Base-by-base conservation (phyloP, 2,888 invertebrate species). In the Andricus quercusramuli region DNA sequence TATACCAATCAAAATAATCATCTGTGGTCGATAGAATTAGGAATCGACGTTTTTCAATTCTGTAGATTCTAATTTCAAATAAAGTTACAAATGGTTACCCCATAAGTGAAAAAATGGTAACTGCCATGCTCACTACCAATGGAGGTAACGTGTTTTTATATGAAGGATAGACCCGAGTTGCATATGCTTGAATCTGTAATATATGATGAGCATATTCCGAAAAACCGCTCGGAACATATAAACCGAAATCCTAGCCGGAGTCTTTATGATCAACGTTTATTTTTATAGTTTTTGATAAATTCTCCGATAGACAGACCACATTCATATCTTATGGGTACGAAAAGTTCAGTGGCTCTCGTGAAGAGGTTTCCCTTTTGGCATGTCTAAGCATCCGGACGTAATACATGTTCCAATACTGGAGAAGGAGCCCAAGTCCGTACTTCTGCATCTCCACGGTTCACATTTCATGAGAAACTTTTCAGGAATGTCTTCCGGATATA, bases 261-360 rank as follows among this genome's bases (percentile, higher is more conserved):
- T 80, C 82, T 87, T 85, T 85, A 85, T 67, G 84, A 81, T 82
- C 78, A 78, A 81, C 83, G 80, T 83, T 86, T 85, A 83, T 83
- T 82, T 85, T 84, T 80, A 84, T 84, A 79, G 83, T 81, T 84
- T 84, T 77, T 83, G 82, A 86, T 85, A 84, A 84, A 83, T 85
- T 81, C 80, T 81, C 64, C 77, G 78, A 79, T 81, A 47, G 65
- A 77, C 62, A 77, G 79, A 67, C 32, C 32, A 41, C 59, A 78
- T 78, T 78, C 29, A 66, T 62, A 62, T 78, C 51, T 62, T 47
- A 77, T 65, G 47, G 13, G 20, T 47, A 25, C 17, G 47, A 68
- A 47, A 68, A 68, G 44, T 68, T 47, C 47, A 68, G 68, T 68
- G 29, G 68, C 47, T 47, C 47, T 47, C 25, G 15, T 68, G 68